phyloP scores from a whole-genome alignment of 2,113 vertebrate genomes.

The Accipiter virgatus region DNA sequence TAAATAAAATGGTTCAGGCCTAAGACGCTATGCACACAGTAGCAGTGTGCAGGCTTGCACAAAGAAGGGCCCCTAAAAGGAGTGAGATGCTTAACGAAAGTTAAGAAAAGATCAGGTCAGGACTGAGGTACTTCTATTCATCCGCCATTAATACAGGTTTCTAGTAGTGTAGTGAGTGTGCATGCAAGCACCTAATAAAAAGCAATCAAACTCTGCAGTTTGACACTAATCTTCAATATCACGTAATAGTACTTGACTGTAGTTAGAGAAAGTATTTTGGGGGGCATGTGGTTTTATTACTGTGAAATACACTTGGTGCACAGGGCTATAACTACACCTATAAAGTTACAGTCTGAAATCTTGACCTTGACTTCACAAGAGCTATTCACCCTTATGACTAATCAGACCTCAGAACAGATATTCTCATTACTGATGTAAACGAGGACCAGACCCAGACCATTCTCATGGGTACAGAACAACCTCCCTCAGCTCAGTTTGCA shows the following conservation, averaged over 20 bases:
- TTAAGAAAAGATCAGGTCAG: not conserved
- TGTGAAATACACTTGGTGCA: not conserved
- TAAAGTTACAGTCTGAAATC: not conserved
- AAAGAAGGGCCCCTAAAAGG: not conserved
- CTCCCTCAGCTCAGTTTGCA: not conserved
- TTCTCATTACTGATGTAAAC: not conserved
- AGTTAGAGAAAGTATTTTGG: not conserved
- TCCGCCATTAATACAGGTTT: not conserved
- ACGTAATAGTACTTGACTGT: not conserved
- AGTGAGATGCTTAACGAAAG: not conserved
- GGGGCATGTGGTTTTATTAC: not conserved
- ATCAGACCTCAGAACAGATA: not conserved
- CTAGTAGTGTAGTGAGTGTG: not conserved
- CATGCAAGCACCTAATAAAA: not conserved
- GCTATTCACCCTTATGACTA: not conserved
- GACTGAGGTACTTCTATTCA: not conserved
- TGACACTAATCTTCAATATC: not conserved
- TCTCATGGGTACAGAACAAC: not conserved
- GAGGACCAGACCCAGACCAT: not conserved
- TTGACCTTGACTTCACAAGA: not conserved
- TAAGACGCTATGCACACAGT: accelerated
- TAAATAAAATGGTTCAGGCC: not conserved
- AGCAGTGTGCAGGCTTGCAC: not conserved
- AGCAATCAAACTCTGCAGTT: not conserved
- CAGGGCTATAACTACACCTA: not conserved